A percentile compares a stretch with the other conserved stretches of the same genome.
Conservation (phyloP, 2,113 vertebrate genomes). For the Chiloscyllium plagiosum region DNA sequence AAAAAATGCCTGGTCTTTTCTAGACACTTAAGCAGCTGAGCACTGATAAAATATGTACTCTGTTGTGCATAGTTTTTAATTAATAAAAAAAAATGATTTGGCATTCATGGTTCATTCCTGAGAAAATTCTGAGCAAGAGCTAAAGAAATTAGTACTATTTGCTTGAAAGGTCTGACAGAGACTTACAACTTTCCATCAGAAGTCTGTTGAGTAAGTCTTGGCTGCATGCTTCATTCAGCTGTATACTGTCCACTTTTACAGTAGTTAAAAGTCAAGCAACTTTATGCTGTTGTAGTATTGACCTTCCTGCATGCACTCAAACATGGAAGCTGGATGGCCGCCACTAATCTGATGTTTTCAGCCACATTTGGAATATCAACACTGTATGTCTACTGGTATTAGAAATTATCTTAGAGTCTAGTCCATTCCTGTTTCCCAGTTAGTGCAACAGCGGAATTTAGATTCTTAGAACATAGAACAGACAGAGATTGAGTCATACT, state of each 20-base stretch:
- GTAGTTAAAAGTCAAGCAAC: conserved; percentile 2
- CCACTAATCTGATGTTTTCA: background rate
- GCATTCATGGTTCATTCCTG: conserved; percentile 70
- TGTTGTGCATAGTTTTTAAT: conserved; percentile 82
- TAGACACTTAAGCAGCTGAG: conserved; percentile 78
- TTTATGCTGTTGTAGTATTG: background rate
- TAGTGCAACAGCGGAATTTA: no score
- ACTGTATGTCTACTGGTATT: background rate
- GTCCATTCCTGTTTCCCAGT: background rate
- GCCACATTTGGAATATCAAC: background rate
- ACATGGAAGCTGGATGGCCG: background rate
- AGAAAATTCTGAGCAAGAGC: conserved; percentile 69
- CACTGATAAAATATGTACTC: conserved; percentile 81
- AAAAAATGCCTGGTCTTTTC: conserved; percentile 67
- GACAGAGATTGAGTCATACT: background rate
- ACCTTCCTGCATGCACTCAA: background rate
- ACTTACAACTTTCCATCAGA: conserved; percentile 64
- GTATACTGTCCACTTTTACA: conserved; percentile 46
- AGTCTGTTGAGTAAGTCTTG: conserved; percentile 22
- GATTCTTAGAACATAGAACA: background rate
- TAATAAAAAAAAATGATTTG: conserved; percentile 76
- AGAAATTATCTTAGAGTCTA: no score
- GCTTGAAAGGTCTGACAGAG: conserved; percentile 64
- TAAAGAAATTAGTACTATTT: conserved; percentile 80
- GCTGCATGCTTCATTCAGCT: conserved; percentile 50